These are phyloP conservation scores for Liolophura sinensis DNA, from an alignment of 1,140 invertebrate species.

Conservation along the genomic window DNA sequence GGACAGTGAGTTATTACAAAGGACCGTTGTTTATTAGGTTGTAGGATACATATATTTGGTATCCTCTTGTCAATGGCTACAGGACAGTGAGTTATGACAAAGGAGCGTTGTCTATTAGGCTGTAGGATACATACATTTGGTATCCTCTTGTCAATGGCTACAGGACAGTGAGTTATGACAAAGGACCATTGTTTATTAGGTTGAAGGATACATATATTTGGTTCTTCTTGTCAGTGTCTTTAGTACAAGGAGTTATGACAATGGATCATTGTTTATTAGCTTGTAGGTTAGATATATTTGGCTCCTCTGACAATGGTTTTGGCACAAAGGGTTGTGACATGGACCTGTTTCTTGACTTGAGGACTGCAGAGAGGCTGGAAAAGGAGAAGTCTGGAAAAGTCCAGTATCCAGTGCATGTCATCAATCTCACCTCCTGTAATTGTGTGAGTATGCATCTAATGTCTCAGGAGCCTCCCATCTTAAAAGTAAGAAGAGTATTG, in stretches of 20 bases:
- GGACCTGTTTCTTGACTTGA: slow-evolving; percentile 49
- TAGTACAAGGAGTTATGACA: slow-evolving; percentile 1
- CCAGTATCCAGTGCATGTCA: too few species aligned
- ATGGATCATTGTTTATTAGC: slow-evolving; percentile 29
- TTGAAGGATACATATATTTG: background rate
- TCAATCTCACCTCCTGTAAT: too few species aligned
- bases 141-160: background rate
- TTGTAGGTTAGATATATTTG: slow-evolving; percentile 49
- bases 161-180: background rate
- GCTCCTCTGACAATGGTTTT: slow-evolving; percentile 55
- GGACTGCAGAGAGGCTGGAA: slow-evolving; percentile 18
- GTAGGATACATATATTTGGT: too few species aligned
- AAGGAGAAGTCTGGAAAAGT: background rate
- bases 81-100: background rate
- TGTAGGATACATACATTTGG: slow-evolving; percentile 1
- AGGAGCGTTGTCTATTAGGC: background rate
- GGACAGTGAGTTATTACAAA: too few species aligned
- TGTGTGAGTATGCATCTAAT: too few species aligned
- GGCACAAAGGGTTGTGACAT: slow-evolving; percentile 51
- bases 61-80: too few species aligned
- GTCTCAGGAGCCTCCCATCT: too few species aligned
- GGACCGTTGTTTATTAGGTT: too few species aligned
- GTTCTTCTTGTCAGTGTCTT: background rate
- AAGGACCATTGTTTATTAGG: background rate
- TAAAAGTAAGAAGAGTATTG: too few species aligned